Evolutionary conservation across 2,113 vertebrate species (phyloP).

Genomic region (Catagonus wagneri): DNA sequence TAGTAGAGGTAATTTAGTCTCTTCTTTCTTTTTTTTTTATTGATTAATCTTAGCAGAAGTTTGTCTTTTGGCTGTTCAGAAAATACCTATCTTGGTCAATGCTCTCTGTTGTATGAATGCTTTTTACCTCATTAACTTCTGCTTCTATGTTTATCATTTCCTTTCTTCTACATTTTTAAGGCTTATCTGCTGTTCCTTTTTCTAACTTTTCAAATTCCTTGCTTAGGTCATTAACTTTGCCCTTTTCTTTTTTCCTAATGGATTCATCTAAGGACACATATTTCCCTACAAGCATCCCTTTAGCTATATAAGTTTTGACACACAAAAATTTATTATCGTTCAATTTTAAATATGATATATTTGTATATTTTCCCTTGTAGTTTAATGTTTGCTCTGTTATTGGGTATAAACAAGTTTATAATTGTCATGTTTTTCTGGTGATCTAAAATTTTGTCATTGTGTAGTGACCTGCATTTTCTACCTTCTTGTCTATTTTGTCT

Average conservation of each 20-base stretch:
- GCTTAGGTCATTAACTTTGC: slow-evolving; percentile 22
- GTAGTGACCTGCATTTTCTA: background rate
- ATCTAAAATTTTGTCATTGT: slow-evolving; percentile 38
- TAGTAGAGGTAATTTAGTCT: background rate
- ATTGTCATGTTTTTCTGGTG: slow-evolving; percentile 32
- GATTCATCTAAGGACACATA: background rate
- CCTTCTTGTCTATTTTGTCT: background rate
- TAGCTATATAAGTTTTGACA: background rate
- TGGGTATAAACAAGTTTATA: background rate
- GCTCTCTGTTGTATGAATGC: background rate
- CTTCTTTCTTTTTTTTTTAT: background rate
- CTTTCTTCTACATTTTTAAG: background rate
- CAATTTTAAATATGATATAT: background rate
- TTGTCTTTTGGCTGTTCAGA: slow-evolving; percentile 24
- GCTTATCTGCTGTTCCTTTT: background rate
- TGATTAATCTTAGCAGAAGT: background rate
- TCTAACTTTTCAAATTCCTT: background rate
- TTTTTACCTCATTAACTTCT: slow-evolving; percentile 57
- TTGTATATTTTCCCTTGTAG: background rate
- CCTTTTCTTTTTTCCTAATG: slow-evolving; percentile 27
- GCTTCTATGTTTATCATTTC: slow-evolving; percentile 36
- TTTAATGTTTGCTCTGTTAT: slow-evolving; percentile 30
- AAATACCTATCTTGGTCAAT: slow-evolving; percentile 12
- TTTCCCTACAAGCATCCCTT: background rate
- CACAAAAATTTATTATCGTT: background rate